These are phyloP conservation scores for Stigmatopora argus DNA, from an alignment of 2,113 vertebrate species.

Conservation along the genomic window DNA sequence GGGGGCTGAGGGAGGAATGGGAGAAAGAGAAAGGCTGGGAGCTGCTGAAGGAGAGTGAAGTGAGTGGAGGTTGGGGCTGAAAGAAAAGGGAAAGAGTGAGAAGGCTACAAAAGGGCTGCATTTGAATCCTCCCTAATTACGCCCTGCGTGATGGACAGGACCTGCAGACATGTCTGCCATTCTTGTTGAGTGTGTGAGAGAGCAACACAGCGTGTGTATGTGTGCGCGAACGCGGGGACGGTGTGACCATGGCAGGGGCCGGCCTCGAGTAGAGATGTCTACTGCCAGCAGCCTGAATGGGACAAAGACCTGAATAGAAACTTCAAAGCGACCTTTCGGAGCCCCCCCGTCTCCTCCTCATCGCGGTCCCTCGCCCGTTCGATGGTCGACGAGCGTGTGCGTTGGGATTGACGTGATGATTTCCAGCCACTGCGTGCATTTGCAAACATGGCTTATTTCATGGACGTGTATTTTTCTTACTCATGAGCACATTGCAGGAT, in stretches of 20 bases:
- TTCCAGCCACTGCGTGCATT: conserved; percentile 47
- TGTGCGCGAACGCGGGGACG: conserved; percentile 14
- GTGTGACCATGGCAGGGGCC: conserved; percentile 51
- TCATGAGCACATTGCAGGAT: conserved; percentile 53
- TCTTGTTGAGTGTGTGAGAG: conserved; percentile 33
- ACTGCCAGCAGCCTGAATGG: conserved; percentile 67
- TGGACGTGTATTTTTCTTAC: conserved; percentile 20
- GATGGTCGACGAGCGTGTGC: conserved; percentile 56
- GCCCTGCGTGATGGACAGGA: conserved; percentile 68
- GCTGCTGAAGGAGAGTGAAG: conserved; percentile 48
- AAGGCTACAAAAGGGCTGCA: conserved; percentile 63
- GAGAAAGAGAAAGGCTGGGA: conserved; percentile 40
- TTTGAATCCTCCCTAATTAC: conserved; percentile 72
- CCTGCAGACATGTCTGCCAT: conserved; percentile 66
- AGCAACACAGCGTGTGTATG: conserved; percentile 6
- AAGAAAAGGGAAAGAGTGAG: conserved; percentile 62
- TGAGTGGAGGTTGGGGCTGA: conserved; percentile 48
- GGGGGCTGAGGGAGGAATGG: conserved; percentile 34
- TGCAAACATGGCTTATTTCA: not conserved
- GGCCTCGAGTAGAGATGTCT: conserved; percentile 68
- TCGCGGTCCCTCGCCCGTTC: conserved; percentile 36
- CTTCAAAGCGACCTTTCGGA: conserved; percentile 71
- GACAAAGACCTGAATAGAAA: conserved; percentile 74
- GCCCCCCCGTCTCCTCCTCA: conserved; percentile 20
- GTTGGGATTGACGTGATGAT: conserved; percentile 48